Evolutionary conservation across 2,888 invertebrate species (phyloP), one percentile per base, ranked within the genome.

Genomic region (Lasioglossum villosulum): DNA sequence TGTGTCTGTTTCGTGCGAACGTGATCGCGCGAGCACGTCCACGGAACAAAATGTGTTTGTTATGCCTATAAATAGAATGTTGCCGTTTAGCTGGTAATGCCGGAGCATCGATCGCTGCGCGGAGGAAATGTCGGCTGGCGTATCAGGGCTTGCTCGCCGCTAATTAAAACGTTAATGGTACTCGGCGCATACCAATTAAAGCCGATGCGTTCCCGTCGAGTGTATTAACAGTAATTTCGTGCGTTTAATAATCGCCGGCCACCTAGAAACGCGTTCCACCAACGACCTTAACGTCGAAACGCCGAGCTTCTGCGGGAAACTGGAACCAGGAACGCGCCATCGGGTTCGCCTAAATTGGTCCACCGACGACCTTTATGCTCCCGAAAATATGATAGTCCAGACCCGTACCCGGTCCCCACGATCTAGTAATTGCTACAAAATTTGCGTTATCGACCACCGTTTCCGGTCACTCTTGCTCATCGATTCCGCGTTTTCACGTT

Each of bases 121-220:
- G 66, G 66, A 86, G 82, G 86, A 87, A 86, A 87, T 80, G 83
- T 80, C 72, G 86, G 78, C 56, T 75, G 80, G 70, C 75, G 86
- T 86, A 75, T 81, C 73, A 74, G 63, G 63, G 75, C 76, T 83
- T 71, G 81, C 68, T 79, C 66, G 81, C 73, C 81, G 81, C 78
- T 86, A 86, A 87, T 87, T 86, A 87, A 86, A 86, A 86, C 80
- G 77, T 86, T 86, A 81, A 86, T 82, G 74, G 86, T 73, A 80
- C 76, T 83, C 78, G 79, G 78, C 80, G 75, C 75, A 34, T 78
- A 86, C 81, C 82, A 86, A 86, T 86, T 86, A 86, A 79, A 85
- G 86, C 68, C 81, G 86, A 85, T 85, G 81, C 82, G 86, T 77
- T 76, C 86, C 48, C 72, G 75, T 34, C 80, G 70, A 77, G 66